Evolutionary conservation across 2,113 vertebrate genomes (phyloP), one percentile per base, ranked within the genome.

Genomic region (Bufo gargarizans): DNA sequence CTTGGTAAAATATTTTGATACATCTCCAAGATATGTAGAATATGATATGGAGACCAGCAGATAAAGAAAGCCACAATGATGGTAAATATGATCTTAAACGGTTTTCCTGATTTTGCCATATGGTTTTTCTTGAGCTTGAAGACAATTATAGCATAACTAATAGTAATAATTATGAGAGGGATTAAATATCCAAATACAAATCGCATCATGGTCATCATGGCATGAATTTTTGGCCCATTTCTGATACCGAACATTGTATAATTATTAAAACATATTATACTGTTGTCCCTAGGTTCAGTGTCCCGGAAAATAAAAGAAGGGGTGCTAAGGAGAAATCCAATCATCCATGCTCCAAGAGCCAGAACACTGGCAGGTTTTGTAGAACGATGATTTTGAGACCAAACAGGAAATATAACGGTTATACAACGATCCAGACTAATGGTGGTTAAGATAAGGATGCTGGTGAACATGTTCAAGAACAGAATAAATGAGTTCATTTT

Each of bases 381-480:
- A 0, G 94, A 95, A 16, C 97, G 97, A 69, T 97, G 96, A 93
- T 99, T 99, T 92, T 99, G 97, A 0, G 97, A 94, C 97, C 97
- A 99, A 72, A 99, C 97, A 0, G 98, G 98, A 67, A 96, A 96
- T 12, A 97, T 88, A 72, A 99, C 98, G 0, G 96, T 96, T 50
- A 98, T 10, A 3, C 96, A 99, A 78, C 98, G 98, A 90, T 99
- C 97, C 0, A 96, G 74, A 76, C 98, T 99, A 94, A 99, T 99
- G 90, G 94, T 86, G 2, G 96, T 96, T 72, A 99, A 94, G 87
- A 99, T 93, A 81, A 99, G 96, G 89, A 99, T 96, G 1, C 98
- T 99, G 91, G 97, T 97, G 94, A 97, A 98, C 97, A 99, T 98
- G 93, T 99, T 99, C 89, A 97, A 93, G 89, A 95, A 95, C 93